Base-by-base conservation (phyloP, 2,888 invertebrate species). In the Leptarthrus brevirostris region DNA sequence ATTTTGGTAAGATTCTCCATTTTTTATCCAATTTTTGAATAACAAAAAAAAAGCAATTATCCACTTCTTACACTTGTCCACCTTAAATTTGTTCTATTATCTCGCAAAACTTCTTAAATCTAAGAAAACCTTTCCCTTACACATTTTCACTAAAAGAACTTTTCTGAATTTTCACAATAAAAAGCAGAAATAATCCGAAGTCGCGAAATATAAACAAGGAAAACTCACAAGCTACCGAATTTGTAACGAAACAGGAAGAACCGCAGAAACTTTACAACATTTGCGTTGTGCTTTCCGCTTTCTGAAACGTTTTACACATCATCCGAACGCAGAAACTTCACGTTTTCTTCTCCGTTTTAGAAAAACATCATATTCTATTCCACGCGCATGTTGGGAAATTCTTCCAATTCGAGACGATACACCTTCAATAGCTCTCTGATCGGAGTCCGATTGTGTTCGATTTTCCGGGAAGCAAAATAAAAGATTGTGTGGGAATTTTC, bases 341-440 rank as follows among this genome's bases (percentile, higher is more conserved):
- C 52, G 14, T 49, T 49, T 49, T 66, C 66, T 24, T 24, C 26
- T 18, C 26, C 54, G 2, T 52, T 54, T 54, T 26, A 14, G 54
- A 8, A 24, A 26, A 54, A 26, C n/a, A 61, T 6, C 36, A 54
- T n/a, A 8, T 36, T 61, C 36, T 26, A 10, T 71, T 40, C 16
- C 22, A 36, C 52, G 71, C 71, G 71, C 71, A 54, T 54, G 69
- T 52, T 34, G 49, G 69, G 36, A 69, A 69, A 69, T 44, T 54
- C 22, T 20, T 71, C 18, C 53, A 30, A 4, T 53, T 40, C 40
- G 40, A 12, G 26, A 20, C 16, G 18, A 8, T 22, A 49, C 14
- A 20, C 10, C 16, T 16, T 34, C 4, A 16, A 49, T 47, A 4
- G 8, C 0, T 30, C 4, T 14, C 52, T 53, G 47, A 47, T 47